These are phyloP conservation scores for Limnodromus scolopaceus DNA, from an alignment of 2,797 vertebrate genomes.

Conservation along the genomic window DNA sequence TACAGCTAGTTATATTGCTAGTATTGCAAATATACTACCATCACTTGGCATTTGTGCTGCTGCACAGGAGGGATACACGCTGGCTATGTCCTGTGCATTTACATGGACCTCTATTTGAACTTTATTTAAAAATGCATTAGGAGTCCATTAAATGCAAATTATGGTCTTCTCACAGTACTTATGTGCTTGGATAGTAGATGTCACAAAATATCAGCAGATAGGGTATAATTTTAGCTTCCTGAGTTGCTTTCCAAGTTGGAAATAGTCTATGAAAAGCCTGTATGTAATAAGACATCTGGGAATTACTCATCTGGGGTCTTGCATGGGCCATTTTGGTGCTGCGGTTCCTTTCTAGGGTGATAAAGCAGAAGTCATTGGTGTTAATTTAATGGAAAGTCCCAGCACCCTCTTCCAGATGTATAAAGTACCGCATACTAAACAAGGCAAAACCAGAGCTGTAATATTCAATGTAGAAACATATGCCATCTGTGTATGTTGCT, in stretches of 20 bases:
- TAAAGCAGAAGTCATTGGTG: neutral
- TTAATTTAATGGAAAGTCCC: neutral
- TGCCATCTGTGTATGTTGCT: neutral
- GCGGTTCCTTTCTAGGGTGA: neutral
- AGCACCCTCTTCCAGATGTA: neutral
- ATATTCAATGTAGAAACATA: neutral
- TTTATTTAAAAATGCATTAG: neutral
- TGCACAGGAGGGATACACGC: neutral
- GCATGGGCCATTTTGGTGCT: neutral
- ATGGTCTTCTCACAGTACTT: neutral
- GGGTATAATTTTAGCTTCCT: constrained; percentile 38
- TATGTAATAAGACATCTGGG: constrained; percentile 15
- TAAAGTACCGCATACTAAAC: neutral
- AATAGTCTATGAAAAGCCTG: neutral
- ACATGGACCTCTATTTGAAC: neutral
- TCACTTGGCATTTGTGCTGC: neutral
- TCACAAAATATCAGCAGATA: neutral
- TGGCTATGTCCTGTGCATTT: neutral
- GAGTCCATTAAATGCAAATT: neutral
- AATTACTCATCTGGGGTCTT: constrained; percentile 34
- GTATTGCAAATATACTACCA: neutral
- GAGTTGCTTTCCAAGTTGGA: constrained; percentile 7
- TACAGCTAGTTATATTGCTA: neutral
- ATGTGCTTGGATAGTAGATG: neutral
- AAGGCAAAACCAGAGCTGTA: neutral